phyloP scores from a whole-genome alignment of 2,113 vertebrate species.

The Notiomystis cincta region DNA sequence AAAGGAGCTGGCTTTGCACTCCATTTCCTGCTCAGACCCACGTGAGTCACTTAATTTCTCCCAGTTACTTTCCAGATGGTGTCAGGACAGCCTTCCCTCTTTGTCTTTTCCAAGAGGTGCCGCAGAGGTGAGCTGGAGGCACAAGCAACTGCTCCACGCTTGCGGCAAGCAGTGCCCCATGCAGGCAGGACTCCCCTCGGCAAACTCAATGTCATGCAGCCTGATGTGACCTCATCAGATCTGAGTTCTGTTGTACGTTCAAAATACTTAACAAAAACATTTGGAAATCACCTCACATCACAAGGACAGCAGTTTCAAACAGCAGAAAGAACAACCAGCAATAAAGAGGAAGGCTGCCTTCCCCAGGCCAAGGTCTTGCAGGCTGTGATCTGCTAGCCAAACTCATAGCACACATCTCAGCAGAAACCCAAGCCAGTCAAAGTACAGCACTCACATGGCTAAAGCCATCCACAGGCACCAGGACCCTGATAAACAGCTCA shows the following conservation, averaged over 20 bases:
- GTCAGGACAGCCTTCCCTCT: not conserved
- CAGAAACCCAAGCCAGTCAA: not conserved
- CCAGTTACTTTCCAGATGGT: not conserved
- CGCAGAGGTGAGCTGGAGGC: not conserved
- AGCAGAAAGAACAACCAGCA: not conserved
- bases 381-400: not conserved
- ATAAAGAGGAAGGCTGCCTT: not conserved
- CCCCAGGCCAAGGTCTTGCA: not conserved
- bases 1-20: not conserved
- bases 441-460: not conserved
- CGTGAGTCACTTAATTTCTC: accelerated
- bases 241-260: not conserved
- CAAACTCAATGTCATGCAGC: not conserved
- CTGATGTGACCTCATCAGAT: not conserved
- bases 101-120: not conserved
- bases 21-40: not conserved
- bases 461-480: not conserved
- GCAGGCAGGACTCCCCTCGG: accelerated
- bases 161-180: accelerated
- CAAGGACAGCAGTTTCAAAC: not conserved
- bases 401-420: not conserved
- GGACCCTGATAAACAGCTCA: not conserved
- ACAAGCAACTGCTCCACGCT: accelerated
- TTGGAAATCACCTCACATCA: not conserved
- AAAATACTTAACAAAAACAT: not conserved